Percentiles rank a stretch among this genome's conserved stretches.
Conservation (phyloP, 1,140 invertebrate species). For the Aleiodes sp. region DNA sequence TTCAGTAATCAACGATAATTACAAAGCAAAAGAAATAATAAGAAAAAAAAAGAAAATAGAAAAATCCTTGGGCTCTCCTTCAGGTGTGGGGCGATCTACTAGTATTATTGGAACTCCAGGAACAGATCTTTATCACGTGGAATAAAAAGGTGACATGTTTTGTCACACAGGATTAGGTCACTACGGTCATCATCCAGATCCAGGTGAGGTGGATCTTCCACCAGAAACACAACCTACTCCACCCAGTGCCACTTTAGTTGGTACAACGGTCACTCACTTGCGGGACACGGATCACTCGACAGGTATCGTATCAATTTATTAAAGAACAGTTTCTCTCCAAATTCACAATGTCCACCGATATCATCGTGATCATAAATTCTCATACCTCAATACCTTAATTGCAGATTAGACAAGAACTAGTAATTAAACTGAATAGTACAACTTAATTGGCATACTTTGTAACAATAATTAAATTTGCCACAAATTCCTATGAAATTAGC, state of each 20-base stretch:
- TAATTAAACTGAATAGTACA: no score
- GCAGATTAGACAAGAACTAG: constrained; percentile 48
- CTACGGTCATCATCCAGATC: constrained; percentile 64
- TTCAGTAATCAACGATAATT: not conserved
- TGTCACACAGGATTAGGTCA: constrained; percentile 66
- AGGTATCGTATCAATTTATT: constrained; percentile 45
- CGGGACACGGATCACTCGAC: constrained; percentile 61
- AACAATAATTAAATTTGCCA: no score
- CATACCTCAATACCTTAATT: not conserved
- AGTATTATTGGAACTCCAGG: constrained; percentile 37
- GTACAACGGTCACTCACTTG: constrained; percentile 64
- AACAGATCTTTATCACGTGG: constrained; percentile 58
- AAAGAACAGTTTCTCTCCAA: not conserved
- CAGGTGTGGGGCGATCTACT: constrained; percentile 53
- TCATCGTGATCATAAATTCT: no score
- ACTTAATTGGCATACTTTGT: no score
- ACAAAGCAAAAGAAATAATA: not conserved
- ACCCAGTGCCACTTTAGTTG: constrained; percentile 66
- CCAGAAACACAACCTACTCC: constrained; percentile 65
- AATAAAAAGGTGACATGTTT: constrained; percentile 66
- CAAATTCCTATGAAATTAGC: no score
- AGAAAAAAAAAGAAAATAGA: not conserved
- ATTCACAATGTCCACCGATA: no score
- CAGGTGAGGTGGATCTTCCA: constrained; percentile 64
- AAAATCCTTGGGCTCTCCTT: constrained; percentile 14